Base-by-base conservation (phyloP, 2,888 invertebrate species). In the Bombyx huttoni region DNA sequence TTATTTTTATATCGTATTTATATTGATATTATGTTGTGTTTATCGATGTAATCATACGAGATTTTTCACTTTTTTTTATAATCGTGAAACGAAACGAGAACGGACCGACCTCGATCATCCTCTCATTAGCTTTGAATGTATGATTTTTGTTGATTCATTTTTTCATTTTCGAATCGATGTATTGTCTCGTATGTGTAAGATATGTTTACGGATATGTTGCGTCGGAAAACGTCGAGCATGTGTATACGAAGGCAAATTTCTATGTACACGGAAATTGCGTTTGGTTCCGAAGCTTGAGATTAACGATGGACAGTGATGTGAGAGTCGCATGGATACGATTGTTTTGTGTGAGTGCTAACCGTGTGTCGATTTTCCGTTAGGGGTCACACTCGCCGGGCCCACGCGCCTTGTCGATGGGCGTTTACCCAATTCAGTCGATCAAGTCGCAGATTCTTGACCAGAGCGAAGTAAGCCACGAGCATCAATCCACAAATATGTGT, bases 331-430 rank as follows among this genome's bases (percentile, higher is more conserved):
- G 85, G 40, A 40, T 75, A 69, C 78, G 79, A 79, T 75, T 79
- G 82, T 82, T 74, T 81, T 83, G 83, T 87, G 88, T 89, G 86
- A 90, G 89, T 90, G 91, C 91, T 87, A 89, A 90, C 89, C 75
- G 86, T 86, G 81, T 86, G 78, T 74, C 82, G 89, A 84, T 83
- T 87, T 85, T 83, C 81, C 74, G 80, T 78, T 89, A 96, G 96
- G 96, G 96, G 89, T 93, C 95, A 78, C 95, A 95, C 89, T 96
- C 96, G 87, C 96, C 96, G 83, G 96, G 95, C 90, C 95, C 95
- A 85, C 94, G 96, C 84, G 94, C 94, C 81, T 92, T 95, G 72
- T 94, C 96, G 72, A 94, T 96, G 94, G 96, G 96, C 76, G 92
- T 94, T 81, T 96, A 93, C 90, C 96, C 96, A 81, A 94, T 95